These are phyloP conservation scores for Nysson spinosus DNA, from an alignment of 2,888 invertebrate genomes.

Conservation along the genomic window DNA sequence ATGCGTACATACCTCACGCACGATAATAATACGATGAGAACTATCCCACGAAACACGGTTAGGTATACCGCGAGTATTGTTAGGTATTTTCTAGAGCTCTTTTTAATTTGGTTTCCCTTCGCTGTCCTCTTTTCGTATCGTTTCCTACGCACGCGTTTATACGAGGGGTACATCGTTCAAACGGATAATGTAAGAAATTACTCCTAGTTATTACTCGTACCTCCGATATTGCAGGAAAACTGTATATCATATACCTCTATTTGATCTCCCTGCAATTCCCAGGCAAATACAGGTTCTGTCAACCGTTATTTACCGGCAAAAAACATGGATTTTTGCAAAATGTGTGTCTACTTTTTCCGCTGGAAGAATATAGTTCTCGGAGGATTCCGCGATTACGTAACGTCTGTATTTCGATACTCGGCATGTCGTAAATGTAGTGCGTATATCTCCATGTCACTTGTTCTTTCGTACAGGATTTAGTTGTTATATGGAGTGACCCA, in stretches of 20 bases:
- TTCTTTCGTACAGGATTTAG: too few species aligned
- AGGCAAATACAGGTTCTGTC: conserved; percentile 29
- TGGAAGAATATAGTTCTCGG: conserved; percentile 6
- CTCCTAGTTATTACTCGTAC: conserved; percentile 47
- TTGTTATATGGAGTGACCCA: too few species aligned
- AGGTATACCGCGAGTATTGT: conserved; percentile 27
- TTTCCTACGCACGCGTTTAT: not conserved
- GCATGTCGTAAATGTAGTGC: too few species aligned
- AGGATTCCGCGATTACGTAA: too few species aligned
- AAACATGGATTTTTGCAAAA: conserved; percentile 6
- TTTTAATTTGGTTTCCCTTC: conserved; percentile 42
- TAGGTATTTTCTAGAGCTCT: conserved; percentile 50
- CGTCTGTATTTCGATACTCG: too few species aligned
- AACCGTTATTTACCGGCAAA: conserved; percentile 15
- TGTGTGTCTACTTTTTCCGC: conserved; percentile 3
- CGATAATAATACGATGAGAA: conserved; percentile 74
- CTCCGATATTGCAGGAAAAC: conserved; percentile 43
- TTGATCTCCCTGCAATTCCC: conserved; percentile 34
- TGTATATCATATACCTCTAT: conserved; percentile 34
- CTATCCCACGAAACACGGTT: conserved; percentile 72
- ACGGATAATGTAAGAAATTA: conserved; percentile 13
- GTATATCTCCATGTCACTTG: too few species aligned
- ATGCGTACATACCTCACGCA: conserved; percentile 54
- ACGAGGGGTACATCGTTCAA: not conserved
- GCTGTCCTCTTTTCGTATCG: conserved; percentile 6